Percentiles rank a stretch among this genome's conserved stretches.
Evolutionary conservation across 2,113 vertebrate genomes (phyloP).

Genomic region (Rallus limicola): DNA sequence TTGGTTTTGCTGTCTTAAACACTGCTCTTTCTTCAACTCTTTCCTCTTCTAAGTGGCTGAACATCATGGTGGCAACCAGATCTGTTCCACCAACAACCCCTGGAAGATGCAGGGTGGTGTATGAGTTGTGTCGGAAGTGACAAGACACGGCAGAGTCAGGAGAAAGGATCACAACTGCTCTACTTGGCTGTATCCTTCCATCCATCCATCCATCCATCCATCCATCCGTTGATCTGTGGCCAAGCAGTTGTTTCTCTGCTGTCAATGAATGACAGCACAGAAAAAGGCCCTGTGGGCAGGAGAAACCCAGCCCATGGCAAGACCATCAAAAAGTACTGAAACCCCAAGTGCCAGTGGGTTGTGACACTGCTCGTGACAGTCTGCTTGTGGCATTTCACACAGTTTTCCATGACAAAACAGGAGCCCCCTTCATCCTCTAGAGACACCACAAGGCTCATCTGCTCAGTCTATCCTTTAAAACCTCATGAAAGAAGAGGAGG

Average conservation of each 20-base stretch:
- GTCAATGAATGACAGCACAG: not conserved
- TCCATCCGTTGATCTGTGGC: not conserved
- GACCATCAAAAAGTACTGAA: not conserved
- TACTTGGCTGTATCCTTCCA: not conserved
- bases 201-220: not conserved
- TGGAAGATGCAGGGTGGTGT: accelerated
- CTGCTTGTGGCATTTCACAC: not conserved
- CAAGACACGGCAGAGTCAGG: not conserved
- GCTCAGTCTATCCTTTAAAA: not conserved
- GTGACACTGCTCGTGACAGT: not conserved
- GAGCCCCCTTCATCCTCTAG: not conserved
- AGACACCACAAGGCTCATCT: not conserved
- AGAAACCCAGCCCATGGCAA: not conserved
- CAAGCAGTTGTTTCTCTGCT: not conserved
- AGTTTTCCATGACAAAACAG: not conserved
- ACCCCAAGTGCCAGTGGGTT: not conserved
- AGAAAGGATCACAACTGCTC: not conserved
- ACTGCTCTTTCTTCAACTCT: not conserved
- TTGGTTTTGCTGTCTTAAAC: not conserved
- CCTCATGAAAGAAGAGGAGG: not conserved
- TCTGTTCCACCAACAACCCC: not conserved
- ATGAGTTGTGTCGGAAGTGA: not conserved
- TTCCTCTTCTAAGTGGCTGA: not conserved
- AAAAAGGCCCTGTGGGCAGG: not conserved
- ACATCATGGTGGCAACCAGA: accelerated